phyloP scores from a whole-genome alignment of 1,140 invertebrate species.

The Patella vulgata region DNA sequence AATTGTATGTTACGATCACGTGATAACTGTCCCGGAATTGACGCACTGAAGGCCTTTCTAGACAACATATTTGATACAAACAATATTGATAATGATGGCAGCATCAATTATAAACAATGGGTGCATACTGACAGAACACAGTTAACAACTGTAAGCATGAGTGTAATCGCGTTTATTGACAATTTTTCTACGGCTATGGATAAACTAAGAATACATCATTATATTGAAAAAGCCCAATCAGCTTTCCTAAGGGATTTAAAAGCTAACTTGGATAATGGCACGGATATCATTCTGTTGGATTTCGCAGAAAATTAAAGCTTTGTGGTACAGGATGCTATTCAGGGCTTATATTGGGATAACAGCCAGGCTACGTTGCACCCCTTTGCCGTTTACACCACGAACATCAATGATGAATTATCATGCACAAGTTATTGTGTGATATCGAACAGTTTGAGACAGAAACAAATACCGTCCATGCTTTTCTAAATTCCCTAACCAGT shows the following conservation, averaged over 20 bases:
- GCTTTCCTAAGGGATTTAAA: conserved; percentile 22
- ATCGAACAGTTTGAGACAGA: too few species aligned
- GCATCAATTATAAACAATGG: conserved; percentile 46
- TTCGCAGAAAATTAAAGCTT: conserved; percentile 60
- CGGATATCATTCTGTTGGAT: conserved; percentile 40
- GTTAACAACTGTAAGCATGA: conserved; percentile 34
- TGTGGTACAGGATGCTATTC: conserved; percentile 48
- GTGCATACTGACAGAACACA: conserved; percentile 36
- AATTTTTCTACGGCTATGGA: background rate
- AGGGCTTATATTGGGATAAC: conserved; percentile 53
- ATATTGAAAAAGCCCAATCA: background rate
- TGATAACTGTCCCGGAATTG: conserved; percentile 24
- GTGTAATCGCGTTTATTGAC: conserved; percentile 36
- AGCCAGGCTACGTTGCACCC: conserved; percentile 54
- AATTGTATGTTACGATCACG: conserved; percentile 20
- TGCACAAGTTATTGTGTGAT: background rate
- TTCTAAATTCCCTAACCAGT: background rate
- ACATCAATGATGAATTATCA: conserved; percentile 2
- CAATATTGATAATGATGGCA: conserved; percentile 35
- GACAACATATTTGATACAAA: conserved; percentile 17
- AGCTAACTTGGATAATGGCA: conserved; percentile 16
- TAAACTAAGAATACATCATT: background rate
- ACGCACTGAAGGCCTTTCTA: conserved; percentile 19
- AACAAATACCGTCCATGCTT: too few species aligned
- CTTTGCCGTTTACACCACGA: conserved; percentile 37